Percentiles rank a stretch among this genome's conserved stretches.
These are phyloP conservation scores for Sebastes schlegelii DNA, from an alignment of 2,113 vertebrate species.

Conservation along the genomic window DNA sequence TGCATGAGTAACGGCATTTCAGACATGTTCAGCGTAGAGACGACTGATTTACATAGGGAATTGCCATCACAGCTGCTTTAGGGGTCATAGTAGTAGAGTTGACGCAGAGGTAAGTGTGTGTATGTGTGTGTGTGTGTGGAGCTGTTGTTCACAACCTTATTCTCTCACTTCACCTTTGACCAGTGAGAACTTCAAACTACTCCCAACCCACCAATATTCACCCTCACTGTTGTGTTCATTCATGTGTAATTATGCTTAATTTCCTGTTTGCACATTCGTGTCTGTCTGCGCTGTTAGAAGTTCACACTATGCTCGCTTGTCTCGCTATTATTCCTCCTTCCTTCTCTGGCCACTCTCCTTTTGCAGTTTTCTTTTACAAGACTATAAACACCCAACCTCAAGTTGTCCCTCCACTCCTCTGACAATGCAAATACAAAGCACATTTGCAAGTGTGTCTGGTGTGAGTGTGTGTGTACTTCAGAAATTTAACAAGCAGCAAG, in stretches of 20 bases:
- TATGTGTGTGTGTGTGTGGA: background rate
- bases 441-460: conserved; percentile 1
- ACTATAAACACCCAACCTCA: conserved; percentile 16
- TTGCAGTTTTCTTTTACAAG: background rate
- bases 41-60: conserved; percentile 69
- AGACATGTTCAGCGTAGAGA: conserved; percentile 46
- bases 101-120: conserved; percentile 41
- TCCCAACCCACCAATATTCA: conserved; percentile 12
- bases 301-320: background rate
- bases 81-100: conserved; percentile 47
- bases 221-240: background rate
- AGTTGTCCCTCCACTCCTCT: conserved; percentile 21
- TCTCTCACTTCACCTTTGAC: conserved; percentile 40
- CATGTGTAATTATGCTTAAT: conserved; percentile 7
- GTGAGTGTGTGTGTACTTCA: background rate
- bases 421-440: conserved; percentile 25
- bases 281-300: background rate
- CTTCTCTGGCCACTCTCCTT: background rate
- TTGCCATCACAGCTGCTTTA: conserved; percentile 35
- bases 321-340: background rate
- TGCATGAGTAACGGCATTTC: conserved; percentile 71
- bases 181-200: conserved; percentile 40
- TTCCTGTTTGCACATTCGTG: conserved; percentile 8
- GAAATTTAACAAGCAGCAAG: conserved; percentile 21
- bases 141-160: conserved; percentile 11